Evolutionary conservation across 2,113 vertebrate genomes (phyloP).

Genomic region (Mustela nigripes): DNA sequence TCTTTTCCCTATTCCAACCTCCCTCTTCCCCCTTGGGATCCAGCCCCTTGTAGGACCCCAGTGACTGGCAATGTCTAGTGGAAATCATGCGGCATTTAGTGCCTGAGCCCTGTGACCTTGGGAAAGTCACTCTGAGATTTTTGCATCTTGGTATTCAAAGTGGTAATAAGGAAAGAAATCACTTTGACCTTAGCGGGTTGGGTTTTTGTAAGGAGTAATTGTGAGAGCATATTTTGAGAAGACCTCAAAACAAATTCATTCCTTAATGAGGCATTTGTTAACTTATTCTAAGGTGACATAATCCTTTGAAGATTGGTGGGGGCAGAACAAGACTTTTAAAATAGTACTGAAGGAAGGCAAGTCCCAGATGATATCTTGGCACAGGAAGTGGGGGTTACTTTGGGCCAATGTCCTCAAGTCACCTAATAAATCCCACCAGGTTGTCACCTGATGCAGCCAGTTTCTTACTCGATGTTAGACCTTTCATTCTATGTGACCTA

Average conservation of each 20-base stretch:
- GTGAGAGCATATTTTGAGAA: background rate
- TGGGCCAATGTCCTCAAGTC: background rate
- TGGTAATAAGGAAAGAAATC: background rate
- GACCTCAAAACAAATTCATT: background rate
- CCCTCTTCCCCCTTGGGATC: background rate
- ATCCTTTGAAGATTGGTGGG: background rate
- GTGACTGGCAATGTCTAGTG: background rate
- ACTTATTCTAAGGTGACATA: background rate
- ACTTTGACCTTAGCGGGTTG: background rate
- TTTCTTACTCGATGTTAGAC: background rate
- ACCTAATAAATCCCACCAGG: background rate
- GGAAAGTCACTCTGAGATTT: background rate
- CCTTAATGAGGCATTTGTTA: background rate
- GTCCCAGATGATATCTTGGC: background rate
- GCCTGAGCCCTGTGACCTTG: background rate
- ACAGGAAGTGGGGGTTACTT: background rate
- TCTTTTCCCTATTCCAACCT: background rate
- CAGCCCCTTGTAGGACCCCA: background rate
- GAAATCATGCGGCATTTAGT: background rate
- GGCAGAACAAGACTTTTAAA: background rate
- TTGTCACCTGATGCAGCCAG: background rate
- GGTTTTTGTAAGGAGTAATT: background rate
- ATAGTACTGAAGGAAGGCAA: background rate
- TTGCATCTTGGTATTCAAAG: background rate
- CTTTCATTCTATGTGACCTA: rapidly evolving